Percentiles rank a stretch among this genome's conserved stretches.
These are phyloP conservation scores for Madoqua kirkii DNA, from an alignment of 2,113 vertebrate genomes.

Conservation along the genomic window DNA sequence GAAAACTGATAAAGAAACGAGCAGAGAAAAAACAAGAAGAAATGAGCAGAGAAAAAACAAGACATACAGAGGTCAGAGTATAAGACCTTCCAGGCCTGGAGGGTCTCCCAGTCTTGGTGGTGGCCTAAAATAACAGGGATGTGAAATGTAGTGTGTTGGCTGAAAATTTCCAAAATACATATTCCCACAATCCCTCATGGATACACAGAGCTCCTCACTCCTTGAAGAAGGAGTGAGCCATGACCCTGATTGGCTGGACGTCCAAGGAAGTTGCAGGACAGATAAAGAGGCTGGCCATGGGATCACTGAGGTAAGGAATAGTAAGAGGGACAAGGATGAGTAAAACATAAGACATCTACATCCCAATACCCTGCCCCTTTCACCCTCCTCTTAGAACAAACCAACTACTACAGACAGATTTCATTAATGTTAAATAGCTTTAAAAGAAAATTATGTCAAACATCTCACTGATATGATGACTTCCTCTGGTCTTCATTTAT, in stretches of 20 bases:
- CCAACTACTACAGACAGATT: not conserved
- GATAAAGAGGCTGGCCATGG: not conserved
- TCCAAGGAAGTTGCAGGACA: not conserved
- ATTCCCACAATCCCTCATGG: not conserved
- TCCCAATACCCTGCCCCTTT: not conserved
- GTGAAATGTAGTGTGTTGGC: not conserved
- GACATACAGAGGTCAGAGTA: not conserved
- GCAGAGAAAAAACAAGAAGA: not conserved
- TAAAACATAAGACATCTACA: not conserved
- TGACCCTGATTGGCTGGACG: not conserved
- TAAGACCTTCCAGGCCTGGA: not conserved
- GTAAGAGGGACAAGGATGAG: not conserved
- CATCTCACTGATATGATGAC: not conserved
- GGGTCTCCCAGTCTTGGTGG: not conserved
- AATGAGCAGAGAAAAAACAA: not conserved
- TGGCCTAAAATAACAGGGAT: not conserved
- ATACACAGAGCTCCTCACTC: not conserved
- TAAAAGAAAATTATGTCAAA: slow-evolving; percentile 15
- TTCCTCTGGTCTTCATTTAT: not conserved
- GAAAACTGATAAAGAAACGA: not conserved
- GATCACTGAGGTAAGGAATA: not conserved
- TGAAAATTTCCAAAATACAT: not conserved
- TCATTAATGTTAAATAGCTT: slow-evolving; percentile 1
- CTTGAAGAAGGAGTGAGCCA: not conserved
- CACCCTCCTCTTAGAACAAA: not conserved